A percentile compares a stretch with the other conserved stretches of the same genome.
Evolutionary conservation across 2,888 invertebrate species (phyloP).

Genomic region (Serripes groenlandicus): DNA sequence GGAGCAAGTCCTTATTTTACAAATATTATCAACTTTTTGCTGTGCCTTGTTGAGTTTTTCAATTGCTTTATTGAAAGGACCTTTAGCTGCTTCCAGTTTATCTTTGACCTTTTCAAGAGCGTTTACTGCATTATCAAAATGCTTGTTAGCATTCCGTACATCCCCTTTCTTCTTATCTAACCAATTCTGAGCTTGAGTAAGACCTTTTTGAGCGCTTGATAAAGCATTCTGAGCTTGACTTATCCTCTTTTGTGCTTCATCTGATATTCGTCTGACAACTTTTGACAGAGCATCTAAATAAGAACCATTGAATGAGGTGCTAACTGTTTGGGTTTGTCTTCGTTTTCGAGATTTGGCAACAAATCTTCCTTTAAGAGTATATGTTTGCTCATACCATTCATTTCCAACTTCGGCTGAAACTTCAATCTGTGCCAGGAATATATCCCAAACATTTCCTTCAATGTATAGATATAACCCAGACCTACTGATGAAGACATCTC

Average conservation of each 20-base stretch:
- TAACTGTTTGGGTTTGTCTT: slow-evolving; percentile 24
- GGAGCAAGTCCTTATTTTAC: slow-evolving; percentile 55
- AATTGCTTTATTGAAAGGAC: slow-evolving; percentile 56
- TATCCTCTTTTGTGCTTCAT: slow-evolving; percentile 50
- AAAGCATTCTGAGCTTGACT: slow-evolving; percentile 43
- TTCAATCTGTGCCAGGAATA: slow-evolving; percentile 35
- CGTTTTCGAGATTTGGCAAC: slow-evolving; percentile 34
- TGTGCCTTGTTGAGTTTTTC: slow-evolving; percentile 50
- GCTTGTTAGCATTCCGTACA: slow-evolving; percentile 36
- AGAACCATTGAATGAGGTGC: slow-evolving; percentile 44
- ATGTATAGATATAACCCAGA: slow-evolving; percentile 18
- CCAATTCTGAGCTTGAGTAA: slow-evolving; percentile 55
- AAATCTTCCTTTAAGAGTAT: slow-evolving; percentile 48
- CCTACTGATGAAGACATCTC: slow-evolving; percentile 41
- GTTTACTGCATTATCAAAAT: slow-evolving; percentile 58
- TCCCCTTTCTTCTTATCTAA: slow-evolving; percentile 43
- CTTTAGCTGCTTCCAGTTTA: slow-evolving; percentile 62
- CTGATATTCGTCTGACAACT: slow-evolving; percentile 19
- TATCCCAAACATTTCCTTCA: slow-evolving; percentile 52
- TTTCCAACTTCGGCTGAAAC: slow-evolving; percentile 31
- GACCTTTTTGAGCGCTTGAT: slow-evolving; percentile 28
- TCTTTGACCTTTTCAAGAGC: slow-evolving; percentile 50
- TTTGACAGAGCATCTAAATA: slow-evolving; percentile 53
- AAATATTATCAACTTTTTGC: slow-evolving; percentile 62
- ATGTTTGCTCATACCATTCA: slow-evolving; percentile 45